Evolutionary conservation across 2,113 vertebrate species (phyloP).

Genomic region (Neolamprologus falcicula): DNA sequence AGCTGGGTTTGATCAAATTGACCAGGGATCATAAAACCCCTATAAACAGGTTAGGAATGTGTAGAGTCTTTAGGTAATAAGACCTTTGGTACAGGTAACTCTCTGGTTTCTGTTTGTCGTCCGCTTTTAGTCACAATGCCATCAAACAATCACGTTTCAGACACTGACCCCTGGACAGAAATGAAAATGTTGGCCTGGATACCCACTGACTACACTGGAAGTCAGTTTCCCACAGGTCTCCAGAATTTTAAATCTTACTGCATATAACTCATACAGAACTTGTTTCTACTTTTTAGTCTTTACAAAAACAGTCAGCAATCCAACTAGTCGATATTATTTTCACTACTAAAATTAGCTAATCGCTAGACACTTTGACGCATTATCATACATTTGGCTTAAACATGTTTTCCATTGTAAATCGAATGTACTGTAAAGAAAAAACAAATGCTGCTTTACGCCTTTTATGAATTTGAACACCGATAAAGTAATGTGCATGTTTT

Average conservation of each 20-base stretch:
- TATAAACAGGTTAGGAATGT: background rate
- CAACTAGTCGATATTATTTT: background rate
- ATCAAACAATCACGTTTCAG: background rate
- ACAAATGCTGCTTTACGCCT: background rate
- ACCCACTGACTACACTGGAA: background rate
- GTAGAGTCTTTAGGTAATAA: background rate
- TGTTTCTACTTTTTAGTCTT: background rate
- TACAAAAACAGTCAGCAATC: accelerated
- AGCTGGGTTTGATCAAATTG: background rate
- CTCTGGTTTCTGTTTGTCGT: background rate
- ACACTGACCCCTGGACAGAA: background rate
- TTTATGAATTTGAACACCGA: background rate
- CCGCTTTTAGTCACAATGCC: background rate
- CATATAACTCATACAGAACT: accelerated
- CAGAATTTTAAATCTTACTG: background rate
- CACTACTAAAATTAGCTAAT: background rate
- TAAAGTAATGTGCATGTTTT: background rate
- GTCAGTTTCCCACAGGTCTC: background rate
- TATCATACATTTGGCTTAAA: accelerated
- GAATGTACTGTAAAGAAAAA: background rate
- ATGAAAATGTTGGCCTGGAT: background rate
- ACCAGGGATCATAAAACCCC: background rate
- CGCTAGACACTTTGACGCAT: accelerated
- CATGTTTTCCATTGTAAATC: background rate
- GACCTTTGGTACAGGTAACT: background rate